Evolutionary conservation across 2,888 invertebrate genomes (phyloP), one percentile per base, ranked within the genome.

Genomic region (Sthenelais limicola): DNA sequence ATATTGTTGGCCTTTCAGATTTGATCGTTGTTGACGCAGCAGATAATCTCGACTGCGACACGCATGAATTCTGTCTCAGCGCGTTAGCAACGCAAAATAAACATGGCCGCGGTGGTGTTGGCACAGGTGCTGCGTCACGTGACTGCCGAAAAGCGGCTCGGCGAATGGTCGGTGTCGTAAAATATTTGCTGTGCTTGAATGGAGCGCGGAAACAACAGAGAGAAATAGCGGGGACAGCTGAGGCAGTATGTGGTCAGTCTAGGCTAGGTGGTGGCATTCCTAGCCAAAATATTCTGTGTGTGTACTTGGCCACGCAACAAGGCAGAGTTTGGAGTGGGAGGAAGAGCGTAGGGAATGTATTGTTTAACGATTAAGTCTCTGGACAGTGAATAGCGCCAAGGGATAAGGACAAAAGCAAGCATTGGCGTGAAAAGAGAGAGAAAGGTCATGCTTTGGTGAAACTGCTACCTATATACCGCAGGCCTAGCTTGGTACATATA

Each of bases 121-220:
- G 56, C 56, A 56, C 56, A 56, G 56, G 56, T 56, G 56, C 12
- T 32, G n/a, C n/a, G 56, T 56, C 56, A 56, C 56, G 56, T 56
- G 56, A 56, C 32, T 33, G 24, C 24, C 33, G 32, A 30, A 52
- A 52, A 52, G 30, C 15, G 52, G 52, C 3, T 28, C 26, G 21
- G n/a, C 30, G 52, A 30, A 32, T 32, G 56, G 28, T 32, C n/a
- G 1, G 56, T 56, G 56, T 33, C 56, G 56, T 56, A 56, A 56
- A 56, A 56, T 56, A 56, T 56, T 56, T 56, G 56, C 56, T 33
- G 56, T 9, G 18, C 12, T 32, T 56, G 56, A 56, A 56, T 56
- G 32, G 32, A 12, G n/a, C 4, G 56, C 15, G 26, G 30, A 24
- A 24, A 56, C 52, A 52, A 52, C 52, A 52, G 15, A 28, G 26